phyloP scores from a whole-genome alignment of 2,113 vertebrate species.

The Parotia lawesii region DNA sequence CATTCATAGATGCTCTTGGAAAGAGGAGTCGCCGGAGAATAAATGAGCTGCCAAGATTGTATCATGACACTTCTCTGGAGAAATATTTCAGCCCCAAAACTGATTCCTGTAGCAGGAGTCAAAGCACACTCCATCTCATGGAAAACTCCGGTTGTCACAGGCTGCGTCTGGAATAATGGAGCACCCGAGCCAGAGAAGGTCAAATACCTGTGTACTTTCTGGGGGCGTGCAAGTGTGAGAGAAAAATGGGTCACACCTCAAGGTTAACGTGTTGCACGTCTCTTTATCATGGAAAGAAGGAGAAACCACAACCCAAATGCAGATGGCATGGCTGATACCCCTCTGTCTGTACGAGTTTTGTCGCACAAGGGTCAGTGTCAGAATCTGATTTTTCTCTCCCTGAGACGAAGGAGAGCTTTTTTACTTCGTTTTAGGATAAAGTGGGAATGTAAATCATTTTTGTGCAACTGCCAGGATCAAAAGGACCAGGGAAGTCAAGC shows the following conservation, averaged over 20 bases:
- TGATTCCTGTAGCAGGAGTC: not conserved
- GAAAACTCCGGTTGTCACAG: not conserved
- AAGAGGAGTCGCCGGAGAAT: not conserved
- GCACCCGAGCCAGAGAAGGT: not conserved
- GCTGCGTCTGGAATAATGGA: not conserved
- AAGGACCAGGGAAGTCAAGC: not conserved
- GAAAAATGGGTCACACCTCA: constrained; percentile 6
- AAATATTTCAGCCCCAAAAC: constrained; percentile 9
- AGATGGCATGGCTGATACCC: not conserved
- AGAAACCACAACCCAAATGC: not conserved
- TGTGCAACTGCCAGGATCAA: not conserved
- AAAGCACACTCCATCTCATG: not conserved
- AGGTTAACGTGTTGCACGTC: not conserved
- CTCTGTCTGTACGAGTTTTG: not conserved
- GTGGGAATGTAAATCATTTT: not conserved
- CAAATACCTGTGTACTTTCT: not conserved
- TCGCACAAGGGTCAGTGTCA: not conserved
- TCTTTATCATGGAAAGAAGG: not conserved
- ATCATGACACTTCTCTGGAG: constrained; percentile 25
- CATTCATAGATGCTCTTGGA: not conserved
- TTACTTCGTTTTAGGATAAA: not conserved
- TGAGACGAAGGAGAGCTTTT: not conserved
- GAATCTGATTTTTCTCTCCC: not conserved
- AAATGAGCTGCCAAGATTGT: constrained; percentile 36
- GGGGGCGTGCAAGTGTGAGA: not conserved